Evolutionary conservation across 2,888 invertebrate species (phyloP), one percentile per base, ranked within the genome.

Genomic region (Hydraecia micacea): DNA sequence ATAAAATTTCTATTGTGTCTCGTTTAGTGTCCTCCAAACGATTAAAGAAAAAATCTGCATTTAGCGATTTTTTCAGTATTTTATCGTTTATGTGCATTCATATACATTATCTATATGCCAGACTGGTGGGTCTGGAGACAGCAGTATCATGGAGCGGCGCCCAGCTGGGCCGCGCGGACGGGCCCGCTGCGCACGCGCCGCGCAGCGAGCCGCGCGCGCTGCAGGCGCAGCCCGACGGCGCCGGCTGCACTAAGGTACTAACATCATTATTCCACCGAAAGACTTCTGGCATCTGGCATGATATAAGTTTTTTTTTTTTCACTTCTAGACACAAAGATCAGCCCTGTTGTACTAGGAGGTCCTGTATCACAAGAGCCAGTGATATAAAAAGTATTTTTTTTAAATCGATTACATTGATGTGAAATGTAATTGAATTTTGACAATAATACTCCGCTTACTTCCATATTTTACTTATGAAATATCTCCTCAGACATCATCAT

Each of bases 401-500:
- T 39, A 39, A 39, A 39, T 39, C 39, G 39, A 39, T 39, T 8
- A 39, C 39, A 39, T 25, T 21, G 4, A 68, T n/a, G 11, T 63
- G 18, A 7, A 11, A 36, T 32, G n/a, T 66, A 18, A 9, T n/a
- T 18, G 0, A 28, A 28, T 15, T 9, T 55, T n/a, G n/a, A n/a
- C n/a, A 1, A 13, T 18, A 25, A 25, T n/a, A 0, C 21, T 58
- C 9, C 2, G 25, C 28, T 39, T 21, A 8, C 39, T 39, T 18
- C 2, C 7, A 9, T 11, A 0, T 42, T 42, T 28, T 2, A 28
- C 5, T 21, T 9, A 36, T 6, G 6, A 42, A 46, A 8, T 8
- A 60, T n/a, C 0, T 55, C 46, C 18, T 0, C 91, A 97, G 97
- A 96, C 97, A 60, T 94, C 97, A 52, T 98, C 98, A 71, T 98